Evolutionary conservation across 2,797 vertebrate species (phyloP), one percentile per base, ranked within the genome.

Genomic region (Lithobates sylvaticus): DNA sequence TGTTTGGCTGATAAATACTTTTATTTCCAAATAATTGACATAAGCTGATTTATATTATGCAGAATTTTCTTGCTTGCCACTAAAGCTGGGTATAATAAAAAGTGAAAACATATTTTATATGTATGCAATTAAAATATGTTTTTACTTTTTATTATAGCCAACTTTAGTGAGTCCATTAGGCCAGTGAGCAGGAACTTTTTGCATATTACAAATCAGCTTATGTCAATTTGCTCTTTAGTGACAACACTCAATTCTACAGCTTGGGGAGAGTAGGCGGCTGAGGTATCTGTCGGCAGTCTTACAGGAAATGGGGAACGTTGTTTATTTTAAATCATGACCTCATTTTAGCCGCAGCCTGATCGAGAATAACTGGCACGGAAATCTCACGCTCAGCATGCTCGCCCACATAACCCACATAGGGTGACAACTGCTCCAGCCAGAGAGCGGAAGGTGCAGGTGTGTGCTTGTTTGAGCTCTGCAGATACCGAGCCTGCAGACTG

Each of bases 351-450:
- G 4, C 39, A 70, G n/a, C 65, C 13, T 13, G 10, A 54, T 72
- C 32, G 16, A 83, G 75, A 86, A 65, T 68, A 86, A 83, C 85
- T 82, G 85, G 69, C 65, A 77, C 5, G 79, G 74, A 86, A 83
- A 82, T 77, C 39, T 65, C 47, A 83, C 74, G 85, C 85, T 86
- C 78, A 50, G 13, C 27, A 3, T 54, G 7, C 47, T 34, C 47
- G 42, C 65, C 79, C 85, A 64, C 78, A 82, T 27, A 71, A 76
- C 73, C 85, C 80, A 86, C 80, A 39, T 39, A 10, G 39, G 39
- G 39, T 39, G 39, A 39, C 39, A 39, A 39, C 67, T n/a, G 32
- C 78, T 29, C 18, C 21, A 27, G 65, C 12, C 84, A 74, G 10
- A 8, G 70, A 10, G 2, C 54, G 68, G 36, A 50, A 79, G 23